Percentiles rank a stretch among this genome's conserved stretches.
phyloP scores from a whole-genome alignment of 2,888 invertebrate genomes.

The Hydropsyche betteni region DNA sequence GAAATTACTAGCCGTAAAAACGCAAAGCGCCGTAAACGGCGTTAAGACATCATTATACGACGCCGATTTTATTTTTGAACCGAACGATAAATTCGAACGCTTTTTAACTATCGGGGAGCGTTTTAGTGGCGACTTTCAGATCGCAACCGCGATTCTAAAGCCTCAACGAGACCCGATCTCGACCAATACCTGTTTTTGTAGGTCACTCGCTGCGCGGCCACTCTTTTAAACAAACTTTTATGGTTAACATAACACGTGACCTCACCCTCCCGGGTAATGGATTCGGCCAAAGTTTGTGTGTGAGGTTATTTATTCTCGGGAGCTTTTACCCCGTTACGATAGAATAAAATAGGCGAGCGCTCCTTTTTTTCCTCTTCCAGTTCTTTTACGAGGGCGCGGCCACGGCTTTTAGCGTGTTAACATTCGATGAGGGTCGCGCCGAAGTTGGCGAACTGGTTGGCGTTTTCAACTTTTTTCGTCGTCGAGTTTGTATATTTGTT shows the following conservation, averaged over 20 bases:
- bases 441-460: not conserved
- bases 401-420: not conserved
- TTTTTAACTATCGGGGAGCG: conserved; percentile 12
- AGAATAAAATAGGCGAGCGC: conserved; percentile 15
- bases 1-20: conserved; percentile 22
- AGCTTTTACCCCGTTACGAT: conserved; percentile 32
- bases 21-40: not conserved
- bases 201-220: not conserved
- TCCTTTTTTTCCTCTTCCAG: no score
- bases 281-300: conserved; percentile 19
- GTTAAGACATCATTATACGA: not conserved
- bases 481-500: no score
- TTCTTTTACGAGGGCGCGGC: conserved; percentile 7
- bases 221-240: conserved; percentile 33
- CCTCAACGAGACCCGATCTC: not conserved
- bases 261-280: conserved; percentile 21
- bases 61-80: conserved; percentile 13
- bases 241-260: conserved; percentile 32
- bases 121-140: conserved; percentile 2
- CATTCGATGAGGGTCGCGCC: conserved; percentile 7
- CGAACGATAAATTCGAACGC: conserved; percentile 11
- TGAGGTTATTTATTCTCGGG: conserved; percentile 25
- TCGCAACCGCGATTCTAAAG: not conserved
- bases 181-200: conserved; percentile 3
- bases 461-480: no score